Base-by-base conservation (phyloP, 2,888 invertebrate species). In the Sisyra nigra region DNA sequence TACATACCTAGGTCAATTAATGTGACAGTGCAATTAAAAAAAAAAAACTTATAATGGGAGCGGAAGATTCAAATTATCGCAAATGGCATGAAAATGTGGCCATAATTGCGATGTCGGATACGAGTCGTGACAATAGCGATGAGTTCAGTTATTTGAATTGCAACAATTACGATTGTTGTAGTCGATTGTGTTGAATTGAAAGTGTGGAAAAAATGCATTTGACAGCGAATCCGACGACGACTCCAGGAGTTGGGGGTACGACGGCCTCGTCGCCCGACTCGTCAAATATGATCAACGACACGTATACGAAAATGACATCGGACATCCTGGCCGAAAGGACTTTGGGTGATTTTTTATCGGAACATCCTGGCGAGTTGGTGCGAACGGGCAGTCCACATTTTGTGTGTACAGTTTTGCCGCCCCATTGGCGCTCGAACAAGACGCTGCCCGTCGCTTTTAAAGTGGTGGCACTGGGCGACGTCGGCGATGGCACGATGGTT, bases 341-440 rank as follows among this genome's bases (percentile, higher is more conserved):
- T 2, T 65, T 88, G 48, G 87, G 87, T 58, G 83, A 85, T 40
- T 68, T 88, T 47, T 65, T 92, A 47, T 82, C 87, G 42, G 91
- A 92, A 57, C 91, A 92, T 66, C 89, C 91, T 3, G 92, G 91
- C 13, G 89, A 91, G 65, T 67, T 96, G 50, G 81, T 93, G 46
- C 75, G 91, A 58, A 97, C 97, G 50, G 96, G 94, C n/a, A 80
- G 85, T 57, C 93, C 93, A 2, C 84, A 91, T 68, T 82, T 96
- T 61, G 82, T 93, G 54, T 85, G 85, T 60, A 91, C 94, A 48
- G 83, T 87, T 29, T 66, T 97, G 51, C 96, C 97, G 40, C 80
- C 80, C 1, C 97, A 97, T 61, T 97, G 96, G 96, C 72, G 97
- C 48, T 93, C 82, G 29, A 97, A 97, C 68, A 97, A 97, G 67